Evolutionary conservation across 2,113 vertebrate species (phyloP), one percentile per base, ranked within the genome.

Genomic region (Xiphorhynchus elegans): DNA sequence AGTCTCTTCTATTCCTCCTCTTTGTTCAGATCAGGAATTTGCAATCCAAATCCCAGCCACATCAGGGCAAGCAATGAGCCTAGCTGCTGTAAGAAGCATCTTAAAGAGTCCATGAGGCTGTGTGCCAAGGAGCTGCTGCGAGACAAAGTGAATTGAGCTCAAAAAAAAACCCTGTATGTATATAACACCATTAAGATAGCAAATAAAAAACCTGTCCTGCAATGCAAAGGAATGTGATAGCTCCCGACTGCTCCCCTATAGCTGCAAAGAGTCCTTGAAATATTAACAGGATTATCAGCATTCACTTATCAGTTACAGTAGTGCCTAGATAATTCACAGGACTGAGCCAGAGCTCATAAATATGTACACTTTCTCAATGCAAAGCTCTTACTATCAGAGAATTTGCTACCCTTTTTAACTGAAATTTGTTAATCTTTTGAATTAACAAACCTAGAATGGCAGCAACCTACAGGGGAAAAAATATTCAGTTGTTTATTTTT

Each of bases 251-350:
- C 49, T 90, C 67, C 86, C 86, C 90, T 82, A 89, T 9, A 93
- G 66, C 2, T 89, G 92, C 70, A 91, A 52, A 89, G 84, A 87
- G 89, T 55, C 81, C 95, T 96, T 94, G 90, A 96, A 97, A 96
- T 94, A 97, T 96, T 96, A 96, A 93, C 94, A 89, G 84, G 92
- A 80, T 89, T 95, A 97, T 96, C 96, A 80, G 86, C 70, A 89
- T 93, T 93, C 69, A 55, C 91, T 95, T 95, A 95, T 56, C 77
- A 0, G 80, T 95, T 96, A 95, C 95, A 92, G 94, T 89, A 89
- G 89, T 67, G 72, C 67, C 81, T 70, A 91, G 91, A 89, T 85
- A 96, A 94, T 85, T 89, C 74, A 89, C 80, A 87, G 81, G 58
- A 84, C 55, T 49, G 68, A 80, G n/a, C 19, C 63, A 93, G 58